These are phyloP conservation scores for Anthopleura xanthogrammica DNA, from an alignment of 92 coral and sea anemone genomes.

Conservation along the genomic window DNA sequence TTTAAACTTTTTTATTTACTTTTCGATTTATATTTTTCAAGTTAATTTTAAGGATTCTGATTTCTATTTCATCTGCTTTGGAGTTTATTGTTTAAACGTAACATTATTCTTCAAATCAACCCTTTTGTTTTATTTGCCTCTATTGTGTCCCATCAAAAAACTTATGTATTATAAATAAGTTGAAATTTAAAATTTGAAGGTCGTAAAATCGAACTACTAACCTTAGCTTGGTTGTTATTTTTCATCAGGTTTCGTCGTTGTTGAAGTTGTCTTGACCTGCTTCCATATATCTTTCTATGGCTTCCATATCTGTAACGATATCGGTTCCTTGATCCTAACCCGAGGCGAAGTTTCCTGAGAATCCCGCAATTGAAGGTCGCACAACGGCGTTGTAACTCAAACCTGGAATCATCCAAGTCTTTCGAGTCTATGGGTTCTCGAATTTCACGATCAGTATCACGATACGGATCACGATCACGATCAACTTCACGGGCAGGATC, in stretches of 20 bases:
- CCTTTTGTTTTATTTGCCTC: too few relatives aligned
- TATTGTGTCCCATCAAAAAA: too few relatives aligned
- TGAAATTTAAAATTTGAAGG: too few relatives aligned
- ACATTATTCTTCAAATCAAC: too few relatives aligned
- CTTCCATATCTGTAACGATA: slow-evolving; percentile 7
- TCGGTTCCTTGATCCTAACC: not conserved
- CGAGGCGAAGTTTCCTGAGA: slow-evolving; percentile 1
- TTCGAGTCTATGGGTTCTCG: not conserved
- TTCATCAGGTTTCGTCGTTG: not conserved
- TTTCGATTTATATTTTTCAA: too few relatives aligned
- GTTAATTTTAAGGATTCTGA: too few relatives aligned
- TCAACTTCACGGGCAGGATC: not conserved
- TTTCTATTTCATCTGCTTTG: too few relatives aligned
- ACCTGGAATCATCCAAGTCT: not conserved
- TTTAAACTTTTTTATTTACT: too few relatives aligned
- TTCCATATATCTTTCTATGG: not conserved
- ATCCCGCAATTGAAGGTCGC: not conserved
- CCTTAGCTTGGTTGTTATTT: not conserved
- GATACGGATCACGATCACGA: not conserved
- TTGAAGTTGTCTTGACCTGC: not conserved
- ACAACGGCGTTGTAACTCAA: slow-evolving; percentile 1
- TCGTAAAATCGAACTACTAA: not conserved
- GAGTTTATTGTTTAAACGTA: too few relatives aligned
- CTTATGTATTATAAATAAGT: too few relatives aligned
- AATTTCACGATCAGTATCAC: slow-evolving; percentile 11